Evolutionary conservation across 2,888 invertebrate genomes (phyloP).

Genomic region (Teinopalpus imperialis): DNA sequence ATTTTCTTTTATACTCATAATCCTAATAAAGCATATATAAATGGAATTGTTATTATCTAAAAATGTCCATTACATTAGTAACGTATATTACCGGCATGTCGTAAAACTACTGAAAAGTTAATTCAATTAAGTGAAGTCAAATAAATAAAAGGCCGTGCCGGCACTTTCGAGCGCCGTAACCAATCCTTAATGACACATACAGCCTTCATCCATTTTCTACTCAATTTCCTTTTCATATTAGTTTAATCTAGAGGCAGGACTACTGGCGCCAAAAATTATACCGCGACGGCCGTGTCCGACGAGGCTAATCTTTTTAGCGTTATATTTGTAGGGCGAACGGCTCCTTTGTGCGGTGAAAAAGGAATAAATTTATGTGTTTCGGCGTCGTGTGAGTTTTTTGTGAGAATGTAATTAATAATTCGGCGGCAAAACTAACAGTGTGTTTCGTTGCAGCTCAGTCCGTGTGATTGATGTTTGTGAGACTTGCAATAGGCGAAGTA

Average conservation of each 20-base stretch:
- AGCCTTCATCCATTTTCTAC: slow-evolving; percentile 79
- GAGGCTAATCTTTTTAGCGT: slow-evolving; percentile 78
- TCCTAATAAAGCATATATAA: slow-evolving; percentile 63
- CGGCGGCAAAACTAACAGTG: slow-evolving; percentile 83
- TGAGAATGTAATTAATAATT: slow-evolving; percentile 82
- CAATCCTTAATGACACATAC: slow-evolving; percentile 80
- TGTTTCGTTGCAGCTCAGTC: slow-evolving; percentile 72
- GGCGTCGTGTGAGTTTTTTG: slow-evolving; percentile 79
- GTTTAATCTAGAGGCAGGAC: slow-evolving; percentile 80
- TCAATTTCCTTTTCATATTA: slow-evolving; percentile 82
- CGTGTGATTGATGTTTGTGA: slow-evolving; percentile 67
- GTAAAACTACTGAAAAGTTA: slow-evolving; percentile 74
- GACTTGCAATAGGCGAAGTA: slow-evolving; percentile 41
- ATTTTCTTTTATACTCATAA: too few relatives aligned
- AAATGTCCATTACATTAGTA: slow-evolving; percentile 67
- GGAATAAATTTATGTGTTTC: slow-evolving; percentile 82
- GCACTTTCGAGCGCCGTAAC: slow-evolving; percentile 64
- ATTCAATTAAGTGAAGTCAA: slow-evolving; percentile 79
- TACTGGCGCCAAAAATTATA: slow-evolving; percentile 82
- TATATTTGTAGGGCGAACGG: slow-evolving; percentile 70
- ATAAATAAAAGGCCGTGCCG: slow-evolving; percentile 67
- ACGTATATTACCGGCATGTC: slow-evolving; percentile 68
- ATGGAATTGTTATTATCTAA: slow-evolving; percentile 69
- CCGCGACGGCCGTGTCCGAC: slow-evolving; percentile 75
- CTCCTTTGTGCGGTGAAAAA: slow-evolving; percentile 79